A percentile compares a stretch with the other conserved stretches of the same genome.
Evolutionary conservation across 1,140 invertebrate species (phyloP).

Genomic region (Ladona fulva): DNA sequence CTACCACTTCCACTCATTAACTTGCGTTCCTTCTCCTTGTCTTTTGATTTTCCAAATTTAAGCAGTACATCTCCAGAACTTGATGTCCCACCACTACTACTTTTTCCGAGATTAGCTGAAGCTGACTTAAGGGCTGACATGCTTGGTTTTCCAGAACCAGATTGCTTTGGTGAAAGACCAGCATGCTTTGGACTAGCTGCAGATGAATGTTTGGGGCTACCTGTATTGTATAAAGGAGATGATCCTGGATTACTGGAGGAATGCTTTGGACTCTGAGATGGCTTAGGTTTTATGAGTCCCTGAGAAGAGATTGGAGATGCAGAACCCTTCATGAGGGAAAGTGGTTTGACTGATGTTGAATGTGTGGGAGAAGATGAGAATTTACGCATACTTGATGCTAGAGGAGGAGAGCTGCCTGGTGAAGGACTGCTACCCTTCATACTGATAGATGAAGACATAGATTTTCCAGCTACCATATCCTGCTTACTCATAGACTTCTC

Average conservation of each 20-base stretch:
- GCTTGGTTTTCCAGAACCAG: slow-evolving; percentile 72
- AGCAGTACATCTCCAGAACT: neutral
- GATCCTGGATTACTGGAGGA: slow-evolving; percentile 12
- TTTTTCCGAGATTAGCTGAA: slow-evolving; percentile 35
- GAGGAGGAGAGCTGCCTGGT: slow-evolving; percentile 22
- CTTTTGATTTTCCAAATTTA: slow-evolving; percentile 29
- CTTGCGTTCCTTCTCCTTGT: slow-evolving; percentile 53
- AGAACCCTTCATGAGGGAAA: slow-evolving; percentile 48
- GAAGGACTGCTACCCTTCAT: slow-evolving; percentile 6
- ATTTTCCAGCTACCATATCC: neutral
- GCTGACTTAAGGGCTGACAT: slow-evolving; percentile 79
- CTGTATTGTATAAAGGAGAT: slow-evolving; percentile 20
- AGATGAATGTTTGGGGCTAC: slow-evolving; percentile 52
- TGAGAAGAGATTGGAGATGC: slow-evolving; percentile 48
- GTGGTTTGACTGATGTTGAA: slow-evolving; percentile 39
- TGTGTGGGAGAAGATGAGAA: slow-evolving; percentile 60
- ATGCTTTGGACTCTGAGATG: slow-evolving; percentile 33
- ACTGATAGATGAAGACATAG: neutral
- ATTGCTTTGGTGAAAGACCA: slow-evolving; percentile 27
- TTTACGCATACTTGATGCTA: slow-evolving; percentile 56
- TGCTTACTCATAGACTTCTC: slow-evolving; percentile 48
- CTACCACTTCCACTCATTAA: slow-evolving; percentile 41
- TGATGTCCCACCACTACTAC: slow-evolving; percentile 31
- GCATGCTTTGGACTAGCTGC: slow-evolving; percentile 25
- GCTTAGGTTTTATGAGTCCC: slow-evolving; percentile 53